Evolutionary conservation across 2,797 vertebrate genomes (phyloP).

Genomic region (Morelia viridis): DNA sequence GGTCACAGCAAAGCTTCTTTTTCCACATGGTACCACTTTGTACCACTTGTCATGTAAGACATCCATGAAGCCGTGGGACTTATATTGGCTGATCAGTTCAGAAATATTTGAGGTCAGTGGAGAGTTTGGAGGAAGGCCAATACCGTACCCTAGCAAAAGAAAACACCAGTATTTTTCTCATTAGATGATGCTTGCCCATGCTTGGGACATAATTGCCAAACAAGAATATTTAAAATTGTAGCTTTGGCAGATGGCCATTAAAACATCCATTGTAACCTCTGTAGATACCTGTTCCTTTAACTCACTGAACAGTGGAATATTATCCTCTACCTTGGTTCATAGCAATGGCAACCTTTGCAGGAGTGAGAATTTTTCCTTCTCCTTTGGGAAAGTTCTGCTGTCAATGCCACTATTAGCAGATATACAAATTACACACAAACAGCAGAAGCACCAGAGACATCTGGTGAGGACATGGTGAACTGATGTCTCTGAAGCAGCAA

Average conservation of each 20-base stretch:
- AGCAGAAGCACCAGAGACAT: background rate
- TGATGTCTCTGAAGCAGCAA: no score
- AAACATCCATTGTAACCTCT: background rate
- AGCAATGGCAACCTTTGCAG: background rate
- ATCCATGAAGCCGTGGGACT: constrained; percentile 98
- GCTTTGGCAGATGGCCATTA: background rate
- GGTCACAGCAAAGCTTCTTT: constrained; percentile 94
- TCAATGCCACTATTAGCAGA: background rate
- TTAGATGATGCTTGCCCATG: background rate
- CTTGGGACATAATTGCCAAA: background rate
- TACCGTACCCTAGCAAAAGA: constrained; percentile 87
- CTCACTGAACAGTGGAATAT: background rate
- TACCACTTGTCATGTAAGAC: constrained; percentile 99
- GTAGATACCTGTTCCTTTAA: background rate
- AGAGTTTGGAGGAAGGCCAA: constrained; percentile 95
- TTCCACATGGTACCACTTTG: constrained; percentile 95
- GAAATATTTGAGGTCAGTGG: constrained; percentile 95
- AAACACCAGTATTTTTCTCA: background rate
- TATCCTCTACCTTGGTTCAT: background rate
- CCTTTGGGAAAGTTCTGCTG: background rate
- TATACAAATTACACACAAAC: background rate
- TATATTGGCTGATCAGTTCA: constrained; percentile 95
- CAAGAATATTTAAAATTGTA: background rate
- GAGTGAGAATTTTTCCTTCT: background rate
- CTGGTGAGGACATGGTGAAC: no score